Evolutionary conservation across 2,797 vertebrate genomes (phyloP).

Genomic region (Cryptoblepharus egeriae): DNA sequence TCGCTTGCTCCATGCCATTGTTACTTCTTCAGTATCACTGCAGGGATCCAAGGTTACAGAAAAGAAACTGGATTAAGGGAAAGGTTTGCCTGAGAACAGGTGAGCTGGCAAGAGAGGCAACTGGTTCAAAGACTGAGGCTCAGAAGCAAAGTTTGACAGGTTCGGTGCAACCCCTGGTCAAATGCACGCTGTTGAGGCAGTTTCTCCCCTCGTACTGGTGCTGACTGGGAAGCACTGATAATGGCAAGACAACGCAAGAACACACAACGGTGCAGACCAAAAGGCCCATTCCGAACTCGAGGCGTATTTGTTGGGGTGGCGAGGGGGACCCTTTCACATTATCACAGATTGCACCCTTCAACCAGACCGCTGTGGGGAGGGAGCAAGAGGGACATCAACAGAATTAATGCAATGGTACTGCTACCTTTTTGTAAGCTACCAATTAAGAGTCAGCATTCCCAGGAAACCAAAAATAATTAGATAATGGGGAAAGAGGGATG

Average conservation of each 20-base stretch:
- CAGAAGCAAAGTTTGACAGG: constrained; percentile 59
- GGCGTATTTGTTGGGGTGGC: no score
- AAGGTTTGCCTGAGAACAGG: constrained; percentile 65
- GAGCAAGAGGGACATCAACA: constrained; percentile 38
- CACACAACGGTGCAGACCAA: constrained; percentile 39
- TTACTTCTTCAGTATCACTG: no score
- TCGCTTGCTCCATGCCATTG: not conserved
- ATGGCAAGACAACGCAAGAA: constrained; percentile 53
- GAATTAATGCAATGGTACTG: constrained; percentile 67
- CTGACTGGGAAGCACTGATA: not conserved
- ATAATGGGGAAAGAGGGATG: constrained; percentile 41
- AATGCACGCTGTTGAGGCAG: constrained; percentile 16
- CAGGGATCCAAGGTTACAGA: no score
- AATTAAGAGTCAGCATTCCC: constrained; percentile 52
- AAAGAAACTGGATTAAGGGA: no score
- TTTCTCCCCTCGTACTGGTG: not conserved
- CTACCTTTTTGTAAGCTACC: constrained; percentile 71
- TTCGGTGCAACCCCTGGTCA: constrained; percentile 48
- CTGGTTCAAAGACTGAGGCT: constrained; percentile 76
- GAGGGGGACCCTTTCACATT: constrained; percentile 64
- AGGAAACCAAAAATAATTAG: constrained; percentile 24
- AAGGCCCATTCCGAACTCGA: constrained; percentile 50
- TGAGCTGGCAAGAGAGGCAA: constrained; percentile 82
- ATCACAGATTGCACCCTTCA: constrained; percentile 56
- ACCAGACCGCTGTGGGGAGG: constrained; percentile 63